phyloP scores from a whole-genome alignment of 2,797 vertebrate genomes.

The Limosa lapponica region DNA sequence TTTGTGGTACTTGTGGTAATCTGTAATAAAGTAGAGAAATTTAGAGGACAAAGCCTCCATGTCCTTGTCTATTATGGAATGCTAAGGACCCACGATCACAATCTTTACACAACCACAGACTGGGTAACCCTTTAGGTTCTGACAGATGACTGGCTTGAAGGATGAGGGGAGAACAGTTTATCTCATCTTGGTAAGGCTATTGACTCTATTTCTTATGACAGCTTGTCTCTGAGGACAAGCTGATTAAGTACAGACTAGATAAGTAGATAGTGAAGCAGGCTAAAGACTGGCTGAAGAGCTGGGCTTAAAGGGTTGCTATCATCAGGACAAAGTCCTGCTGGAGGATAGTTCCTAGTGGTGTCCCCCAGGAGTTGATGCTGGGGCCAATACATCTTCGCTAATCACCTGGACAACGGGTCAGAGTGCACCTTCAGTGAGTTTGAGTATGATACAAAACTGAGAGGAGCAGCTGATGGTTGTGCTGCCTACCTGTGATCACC shows the following conservation, averaged over 20 bases:
- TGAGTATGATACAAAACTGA: background rate
- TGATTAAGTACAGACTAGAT: background rate
- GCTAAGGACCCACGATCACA: accelerated
- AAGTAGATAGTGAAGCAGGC: background rate
- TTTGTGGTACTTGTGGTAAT: background rate
- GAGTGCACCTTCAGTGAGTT: background rate
- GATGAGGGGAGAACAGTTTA: background rate
- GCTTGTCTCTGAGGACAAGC: background rate
- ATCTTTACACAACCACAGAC: accelerated
- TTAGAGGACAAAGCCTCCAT: background rate
- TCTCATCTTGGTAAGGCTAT: background rate
- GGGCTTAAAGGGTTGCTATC: background rate
- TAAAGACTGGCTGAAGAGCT: background rate
- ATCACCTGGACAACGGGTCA: background rate
- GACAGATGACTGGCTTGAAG: background rate
- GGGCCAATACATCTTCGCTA: background rate
- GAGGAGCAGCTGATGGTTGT: background rate
- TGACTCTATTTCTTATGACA: background rate
- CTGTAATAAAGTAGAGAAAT: background rate
- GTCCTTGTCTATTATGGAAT: background rate
- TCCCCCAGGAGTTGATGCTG: background rate
- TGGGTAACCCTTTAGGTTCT: background rate
- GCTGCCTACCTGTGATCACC: background rate
- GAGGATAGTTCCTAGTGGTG: background rate
- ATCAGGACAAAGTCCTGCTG: background rate